phyloP scores from a whole-genome alignment of 2,113 vertebrate genomes.

The Natator depressus region DNA sequence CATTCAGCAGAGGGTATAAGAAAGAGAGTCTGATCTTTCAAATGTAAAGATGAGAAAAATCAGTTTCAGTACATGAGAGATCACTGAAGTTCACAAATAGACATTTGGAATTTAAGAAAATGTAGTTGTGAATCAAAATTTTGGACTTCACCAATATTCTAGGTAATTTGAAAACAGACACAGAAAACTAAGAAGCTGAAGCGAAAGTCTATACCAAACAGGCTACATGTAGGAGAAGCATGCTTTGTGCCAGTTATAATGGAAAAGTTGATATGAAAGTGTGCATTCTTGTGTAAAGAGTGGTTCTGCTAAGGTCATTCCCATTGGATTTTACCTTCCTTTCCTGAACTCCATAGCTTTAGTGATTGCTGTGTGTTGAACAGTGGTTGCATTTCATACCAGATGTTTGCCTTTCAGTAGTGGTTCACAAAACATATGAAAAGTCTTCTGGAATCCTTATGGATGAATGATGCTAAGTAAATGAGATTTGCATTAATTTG shows the following conservation, averaged over 20 bases:
- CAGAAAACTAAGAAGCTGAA: not conserved
- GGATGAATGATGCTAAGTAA: slow-evolving; percentile 23
- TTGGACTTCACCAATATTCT: not conserved
- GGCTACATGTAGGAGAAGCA: not conserved
- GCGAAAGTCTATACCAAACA: not conserved
- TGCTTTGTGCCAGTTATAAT: not conserved
- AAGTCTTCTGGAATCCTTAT: slow-evolving; percentile 24
- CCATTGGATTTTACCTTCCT: not conserved
- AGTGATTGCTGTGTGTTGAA: too few species aligned
- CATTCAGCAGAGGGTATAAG: too few species aligned
- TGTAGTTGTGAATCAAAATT: not conserved
- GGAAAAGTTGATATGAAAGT: not conserved
- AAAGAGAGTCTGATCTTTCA: not conserved
- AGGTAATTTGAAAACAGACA: not conserved
- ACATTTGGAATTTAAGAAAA: not conserved
- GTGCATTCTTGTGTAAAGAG: not conserved
- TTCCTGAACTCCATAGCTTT: not conserved
- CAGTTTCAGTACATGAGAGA: not conserved
- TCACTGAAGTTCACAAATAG: not conserved
- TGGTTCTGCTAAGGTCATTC: slow-evolving; percentile 16
- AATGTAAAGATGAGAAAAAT: not conserved
- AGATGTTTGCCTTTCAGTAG: too few species aligned
- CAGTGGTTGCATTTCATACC: too few species aligned
- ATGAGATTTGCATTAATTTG: not conserved
- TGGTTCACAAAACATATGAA: not conserved